These are phyloP conservation scores for Podarcis siculus DNA, from an alignment of 2,797 vertebrate genomes.

Conservation along the genomic window DNA sequence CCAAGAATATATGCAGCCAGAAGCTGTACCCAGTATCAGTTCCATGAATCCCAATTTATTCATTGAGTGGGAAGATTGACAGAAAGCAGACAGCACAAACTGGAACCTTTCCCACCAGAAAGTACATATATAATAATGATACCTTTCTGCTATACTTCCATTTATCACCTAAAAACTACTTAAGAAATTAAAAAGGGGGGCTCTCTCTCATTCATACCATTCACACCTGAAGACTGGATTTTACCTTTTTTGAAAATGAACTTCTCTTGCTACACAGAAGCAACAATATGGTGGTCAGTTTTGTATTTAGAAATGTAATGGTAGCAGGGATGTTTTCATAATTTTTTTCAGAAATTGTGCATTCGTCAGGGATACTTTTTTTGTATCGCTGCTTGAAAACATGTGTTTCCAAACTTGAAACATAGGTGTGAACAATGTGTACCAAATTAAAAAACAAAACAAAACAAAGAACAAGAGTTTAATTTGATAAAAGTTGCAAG, in stretches of 20 bases:
- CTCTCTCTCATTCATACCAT: constrained; percentile 91
- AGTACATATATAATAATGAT: background rate
- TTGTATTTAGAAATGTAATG: constrained; percentile 98
- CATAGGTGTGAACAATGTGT: constrained; percentile 92
- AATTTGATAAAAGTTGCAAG: background rate
- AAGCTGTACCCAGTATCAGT: background rate
- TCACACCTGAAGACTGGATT: constrained; percentile 97
- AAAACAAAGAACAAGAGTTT: background rate
- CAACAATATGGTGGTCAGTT: constrained; percentile 99
- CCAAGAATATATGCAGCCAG: background rate
- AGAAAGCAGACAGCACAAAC: no score
- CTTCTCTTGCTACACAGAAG: constrained; percentile 99
- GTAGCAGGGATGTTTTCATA: constrained; percentile 99
- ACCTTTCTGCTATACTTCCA: background rate
- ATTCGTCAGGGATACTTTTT: constrained; percentile 95
- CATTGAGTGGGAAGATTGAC: no score
- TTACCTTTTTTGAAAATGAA: constrained; percentile 96
- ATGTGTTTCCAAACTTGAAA: constrained; percentile 95
- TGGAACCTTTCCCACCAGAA: no score
- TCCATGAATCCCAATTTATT: background rate
- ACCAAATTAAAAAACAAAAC: constrained; percentile 65
- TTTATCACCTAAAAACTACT: constrained; percentile 85
- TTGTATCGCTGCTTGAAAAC: constrained; percentile 98
- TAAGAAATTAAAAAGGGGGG: constrained; percentile 85
- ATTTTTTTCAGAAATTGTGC: constrained; percentile 96